Conservation (phyloP, 2,888 invertebrate species). For the Andrena praecox region DNA sequence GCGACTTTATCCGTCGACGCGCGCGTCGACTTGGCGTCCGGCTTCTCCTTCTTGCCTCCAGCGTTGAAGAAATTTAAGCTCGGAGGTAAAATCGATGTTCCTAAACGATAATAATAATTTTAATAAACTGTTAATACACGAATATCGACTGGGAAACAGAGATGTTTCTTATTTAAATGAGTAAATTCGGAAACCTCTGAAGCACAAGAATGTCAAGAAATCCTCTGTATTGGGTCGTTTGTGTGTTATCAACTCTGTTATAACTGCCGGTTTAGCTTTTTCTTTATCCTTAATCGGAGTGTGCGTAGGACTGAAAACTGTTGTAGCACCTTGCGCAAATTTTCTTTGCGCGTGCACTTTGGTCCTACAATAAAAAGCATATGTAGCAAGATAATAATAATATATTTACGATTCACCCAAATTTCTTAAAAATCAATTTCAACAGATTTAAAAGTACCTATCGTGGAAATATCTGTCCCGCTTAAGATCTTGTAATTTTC, state of each 20-base stretch:
- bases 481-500: not conserved
- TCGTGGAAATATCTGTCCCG: not conserved
- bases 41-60: slow-evolving; percentile 78
- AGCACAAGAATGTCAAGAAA: slow-evolving; percentile 93
- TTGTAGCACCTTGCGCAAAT: slow-evolving; percentile 92
- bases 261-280: slow-evolving; percentile 85
- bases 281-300: slow-evolving; percentile 88
- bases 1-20: slow-evolving; percentile 54
- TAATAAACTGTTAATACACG: slow-evolving; percentile 7
- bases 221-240: slow-evolving; percentile 94
- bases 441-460: not conserved
- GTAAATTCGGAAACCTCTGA: slow-evolving; percentile 87
- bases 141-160: slow-evolving; percentile 80
- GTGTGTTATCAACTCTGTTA: slow-evolving; percentile 88
- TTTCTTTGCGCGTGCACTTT: slow-evolving; percentile 95
- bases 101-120: slow-evolving; percentile 78
- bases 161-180: slow-evolving; percentile 74
- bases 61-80: slow-evolving; percentile 90
- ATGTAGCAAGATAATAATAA: slow-evolving; percentile 8
- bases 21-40: slow-evolving; percentile 65
- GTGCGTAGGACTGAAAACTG: slow-evolving; percentile 86
- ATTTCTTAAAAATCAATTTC: not conserved
- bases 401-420: slow-evolving; percentile 2
- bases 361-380: slow-evolving; percentile 85
- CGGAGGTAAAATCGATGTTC: slow-evolving; percentile 90